Conservation (phyloP, 2,888 invertebrate species). For the Dione juno region DNA sequence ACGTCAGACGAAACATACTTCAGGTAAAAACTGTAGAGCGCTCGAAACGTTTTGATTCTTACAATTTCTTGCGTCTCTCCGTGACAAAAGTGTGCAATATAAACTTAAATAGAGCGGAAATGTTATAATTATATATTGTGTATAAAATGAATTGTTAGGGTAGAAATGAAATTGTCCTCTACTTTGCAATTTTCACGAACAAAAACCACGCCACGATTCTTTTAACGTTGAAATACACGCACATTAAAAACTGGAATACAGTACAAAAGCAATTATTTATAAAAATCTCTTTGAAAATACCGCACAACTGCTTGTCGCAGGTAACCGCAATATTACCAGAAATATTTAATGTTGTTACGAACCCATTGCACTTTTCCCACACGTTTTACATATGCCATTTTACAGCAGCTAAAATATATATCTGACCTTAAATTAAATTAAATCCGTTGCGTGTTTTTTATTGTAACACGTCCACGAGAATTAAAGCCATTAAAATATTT, state of each 20-base stretch:
- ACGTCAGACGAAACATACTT: slow-evolving; percentile 79
- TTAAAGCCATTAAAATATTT: slow-evolving; percentile 53
- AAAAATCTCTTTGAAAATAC: slow-evolving; percentile 68
- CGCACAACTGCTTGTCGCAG: slow-evolving; percentile 67
- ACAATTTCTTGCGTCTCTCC: slow-evolving; percentile 37
- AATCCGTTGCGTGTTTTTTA: slow-evolving; percentile 50
- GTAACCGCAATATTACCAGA: slow-evolving; percentile 71
- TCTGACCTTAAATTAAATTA: slow-evolving; percentile 57
- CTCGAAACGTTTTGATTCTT: slow-evolving; percentile 62
- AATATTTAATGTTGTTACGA: slow-evolving; percentile 68
- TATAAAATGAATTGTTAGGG: slow-evolving; percentile 47
- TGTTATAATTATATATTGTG: slow-evolving; percentile 44
- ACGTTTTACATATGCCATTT: slow-evolving; percentile 61
- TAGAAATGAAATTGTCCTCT: slow-evolving; percentile 51
- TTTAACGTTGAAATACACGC: slow-evolving; percentile 54
- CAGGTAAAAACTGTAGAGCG: slow-evolving; percentile 74
- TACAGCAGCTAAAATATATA: slow-evolving; percentile 57
- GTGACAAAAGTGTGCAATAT: slow-evolving; percentile 39
- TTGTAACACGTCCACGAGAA: slow-evolving; percentile 50
- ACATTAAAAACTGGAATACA: slow-evolving; percentile 53
- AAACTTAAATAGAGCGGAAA: slow-evolving; percentile 43
- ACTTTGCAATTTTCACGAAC: slow-evolving; percentile 52
- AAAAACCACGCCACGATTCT: slow-evolving; percentile 53
- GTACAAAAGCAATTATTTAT: slow-evolving; percentile 66
- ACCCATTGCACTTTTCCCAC: slow-evolving; percentile 62